Conservation (phyloP, 2,113 vertebrate genomes). For the Rhinopomastus cyanomelas region DNA sequence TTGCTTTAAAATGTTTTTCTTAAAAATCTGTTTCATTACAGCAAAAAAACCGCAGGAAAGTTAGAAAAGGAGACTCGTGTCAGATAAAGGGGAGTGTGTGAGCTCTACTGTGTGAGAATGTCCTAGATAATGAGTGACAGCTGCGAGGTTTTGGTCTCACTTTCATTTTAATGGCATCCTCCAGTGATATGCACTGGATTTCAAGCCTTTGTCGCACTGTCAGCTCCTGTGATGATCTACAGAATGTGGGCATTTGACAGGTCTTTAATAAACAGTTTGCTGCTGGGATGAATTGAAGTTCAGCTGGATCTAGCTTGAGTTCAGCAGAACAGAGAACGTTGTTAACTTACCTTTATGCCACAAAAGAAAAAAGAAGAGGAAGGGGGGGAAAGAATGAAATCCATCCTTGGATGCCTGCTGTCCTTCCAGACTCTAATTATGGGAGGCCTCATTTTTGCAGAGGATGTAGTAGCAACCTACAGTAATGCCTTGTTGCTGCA, state of each 20-base stretch:
- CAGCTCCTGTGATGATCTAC: conserved; percentile 49
- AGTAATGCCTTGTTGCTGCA: rapidly evolving
- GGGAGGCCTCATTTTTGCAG: conserved; percentile 22
- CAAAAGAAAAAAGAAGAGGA: background rate
- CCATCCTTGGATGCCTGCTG: conserved; percentile 22
- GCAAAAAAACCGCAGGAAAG: background rate
- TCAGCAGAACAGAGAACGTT: conserved; percentile 27
- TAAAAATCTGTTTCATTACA: conserved; percentile 7
- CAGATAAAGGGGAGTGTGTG: conserved; percentile 21
- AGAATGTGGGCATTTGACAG: conserved; percentile 55
- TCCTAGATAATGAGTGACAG: conserved; percentile 67
- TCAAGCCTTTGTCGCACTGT: conserved; percentile 42
- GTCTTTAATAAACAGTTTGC: conserved; percentile 66
- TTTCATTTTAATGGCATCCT: conserved; percentile 70
- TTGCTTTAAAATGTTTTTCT: background rate
- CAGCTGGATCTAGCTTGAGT: conserved; percentile 25
- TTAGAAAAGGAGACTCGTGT: background rate
- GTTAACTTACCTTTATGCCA: conserved; percentile 43
- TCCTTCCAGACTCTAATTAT: conserved; percentile 43
- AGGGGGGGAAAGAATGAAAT: background rate
- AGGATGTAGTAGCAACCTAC: background rate
- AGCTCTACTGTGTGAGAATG: conserved; percentile 48
- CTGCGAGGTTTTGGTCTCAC: conserved; percentile 43
- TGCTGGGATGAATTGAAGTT: conserved; percentile 62
- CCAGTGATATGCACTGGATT: conserved; percentile 60